Evolutionary conservation across 2,888 invertebrate species (phyloP).

Genomic region (Incurvaria masculella): DNA sequence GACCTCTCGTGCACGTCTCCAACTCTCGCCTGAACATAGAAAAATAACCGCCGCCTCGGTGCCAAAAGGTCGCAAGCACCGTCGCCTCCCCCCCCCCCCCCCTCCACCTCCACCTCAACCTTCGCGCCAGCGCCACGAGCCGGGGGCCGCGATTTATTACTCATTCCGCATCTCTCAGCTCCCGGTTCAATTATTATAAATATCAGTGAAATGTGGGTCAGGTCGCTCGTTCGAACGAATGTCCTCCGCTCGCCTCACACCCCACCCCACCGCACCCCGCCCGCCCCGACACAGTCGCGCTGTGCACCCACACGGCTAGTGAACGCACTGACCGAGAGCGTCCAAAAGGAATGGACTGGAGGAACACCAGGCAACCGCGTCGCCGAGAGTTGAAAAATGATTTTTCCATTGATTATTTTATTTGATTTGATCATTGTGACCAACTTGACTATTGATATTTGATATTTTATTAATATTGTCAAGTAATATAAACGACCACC

Average conservation of each 20-base stretch:
- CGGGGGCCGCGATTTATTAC: constrained; percentile 16
- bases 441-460: too few species aligned
- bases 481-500: too few species aligned
- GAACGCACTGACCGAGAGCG: too few species aligned
- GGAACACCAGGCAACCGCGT: too few species aligned
- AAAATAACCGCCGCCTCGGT: constrained; percentile 11
- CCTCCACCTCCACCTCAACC: constrained; percentile 8
- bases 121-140: constrained; percentile 5
- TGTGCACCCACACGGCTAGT: too few species aligned
- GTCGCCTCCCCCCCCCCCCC: not conserved
- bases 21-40: constrained; percentile 6
- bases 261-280: constrained; percentile 17
- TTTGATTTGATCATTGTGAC: too few species aligned
- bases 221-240: constrained; percentile 18
- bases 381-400: too few species aligned
- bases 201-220: constrained; percentile 21
- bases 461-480: too few species aligned
- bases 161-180: constrained; percentile 17
- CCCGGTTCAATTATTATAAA: constrained; percentile 21
- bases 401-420: too few species aligned
- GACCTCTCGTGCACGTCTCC: not conserved
- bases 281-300: constrained; percentile 17
- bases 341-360: too few species aligned
- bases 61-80: not conserved
- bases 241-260: constrained; percentile 13